Evolutionary conservation across 2,888 invertebrate species (phyloP).

Genomic region (Orthonychiurus folsomi): DNA sequence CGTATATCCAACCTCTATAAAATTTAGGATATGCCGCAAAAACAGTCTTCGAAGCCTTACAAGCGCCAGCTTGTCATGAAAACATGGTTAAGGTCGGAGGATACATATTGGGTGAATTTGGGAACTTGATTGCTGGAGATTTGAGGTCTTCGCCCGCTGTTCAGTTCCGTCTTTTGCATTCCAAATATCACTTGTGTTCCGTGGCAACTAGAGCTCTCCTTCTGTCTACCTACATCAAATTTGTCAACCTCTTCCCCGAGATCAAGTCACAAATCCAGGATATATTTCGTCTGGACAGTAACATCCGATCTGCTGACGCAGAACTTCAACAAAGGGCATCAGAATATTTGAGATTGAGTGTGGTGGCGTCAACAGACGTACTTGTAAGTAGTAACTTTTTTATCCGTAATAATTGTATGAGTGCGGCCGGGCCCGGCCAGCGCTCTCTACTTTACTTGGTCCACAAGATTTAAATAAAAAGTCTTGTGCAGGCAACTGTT

Average conservation of each 20-base stretch:
- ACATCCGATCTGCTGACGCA: constrained; percentile 93
- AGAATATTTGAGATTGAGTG: constrained; percentile 92
- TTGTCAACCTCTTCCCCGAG: constrained; percentile 97
- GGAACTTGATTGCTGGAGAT: constrained; percentile 98
- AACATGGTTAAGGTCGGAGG: constrained; percentile 99
- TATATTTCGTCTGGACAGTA: constrained; percentile 87
- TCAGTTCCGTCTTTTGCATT: constrained; percentile 96
- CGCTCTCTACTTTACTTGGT: no score
- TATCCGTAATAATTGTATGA: constrained; percentile 3
- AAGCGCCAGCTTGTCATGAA: constrained; percentile 98
- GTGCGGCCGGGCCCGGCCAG: background rate
- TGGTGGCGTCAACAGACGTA: constrained; percentile 92
- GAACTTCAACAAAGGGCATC: constrained; percentile 96
- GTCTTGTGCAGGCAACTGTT: constrained; percentile 69
- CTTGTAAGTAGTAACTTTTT: constrained; percentile 57
- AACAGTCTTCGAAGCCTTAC: constrained; percentile 97
- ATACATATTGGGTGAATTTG: constrained; percentile 97
- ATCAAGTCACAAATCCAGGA: constrained; percentile 92
- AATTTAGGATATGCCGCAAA: constrained; percentile 81
- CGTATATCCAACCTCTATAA: background rate
- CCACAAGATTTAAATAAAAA: background rate
- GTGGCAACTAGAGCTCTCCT: constrained; percentile 92
- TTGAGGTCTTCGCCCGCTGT: constrained; percentile 92
- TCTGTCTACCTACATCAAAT: constrained; percentile 97
- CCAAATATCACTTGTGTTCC: constrained; percentile 60